Conservation (phyloP, 1,140 invertebrate species). For the Penaeus chinensis region DNA sequence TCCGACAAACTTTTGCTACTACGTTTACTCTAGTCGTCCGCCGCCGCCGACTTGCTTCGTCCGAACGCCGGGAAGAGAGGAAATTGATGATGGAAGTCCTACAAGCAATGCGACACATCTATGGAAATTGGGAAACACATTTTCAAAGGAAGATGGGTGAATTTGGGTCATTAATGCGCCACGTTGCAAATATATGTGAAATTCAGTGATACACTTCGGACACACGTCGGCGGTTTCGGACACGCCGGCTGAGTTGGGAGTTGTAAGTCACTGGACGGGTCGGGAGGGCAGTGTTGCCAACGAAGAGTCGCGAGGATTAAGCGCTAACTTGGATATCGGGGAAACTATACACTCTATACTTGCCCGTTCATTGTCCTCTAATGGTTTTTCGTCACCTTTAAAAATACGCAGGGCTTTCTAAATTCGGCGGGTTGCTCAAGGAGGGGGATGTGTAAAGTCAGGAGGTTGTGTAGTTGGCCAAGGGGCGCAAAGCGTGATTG, state of each 20-base stretch:
- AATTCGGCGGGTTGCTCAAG: no score
- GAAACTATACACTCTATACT: no score
- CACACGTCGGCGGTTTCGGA: neutral
- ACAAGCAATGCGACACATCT: no score
- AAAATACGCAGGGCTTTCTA: no score
- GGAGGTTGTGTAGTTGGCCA: neutral
- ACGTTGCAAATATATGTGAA: neutral
- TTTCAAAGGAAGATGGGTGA: neutral
- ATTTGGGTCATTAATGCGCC: neutral
- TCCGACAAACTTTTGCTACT: conserved; percentile 20
- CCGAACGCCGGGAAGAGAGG: no score
- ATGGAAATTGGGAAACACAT: neutral
- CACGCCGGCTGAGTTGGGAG: conserved; percentile 28
- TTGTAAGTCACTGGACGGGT: conserved; percentile 29
- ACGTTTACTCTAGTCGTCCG: conserved; percentile 29
- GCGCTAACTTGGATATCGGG: no score
- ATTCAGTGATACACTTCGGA: neutral
- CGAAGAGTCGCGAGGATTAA: neutral
- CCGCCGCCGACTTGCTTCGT: neutral
- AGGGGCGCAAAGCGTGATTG: conserved; percentile 20
- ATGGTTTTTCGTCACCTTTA: no score
- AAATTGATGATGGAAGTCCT: no score
- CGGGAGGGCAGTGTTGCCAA: conserved; percentile 6
- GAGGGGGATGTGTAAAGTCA: no score
- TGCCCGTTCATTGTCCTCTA: no score